Evolutionary conservation across 2,888 invertebrate species (phyloP).

Genomic region (Oligia strigilis): DNA sequence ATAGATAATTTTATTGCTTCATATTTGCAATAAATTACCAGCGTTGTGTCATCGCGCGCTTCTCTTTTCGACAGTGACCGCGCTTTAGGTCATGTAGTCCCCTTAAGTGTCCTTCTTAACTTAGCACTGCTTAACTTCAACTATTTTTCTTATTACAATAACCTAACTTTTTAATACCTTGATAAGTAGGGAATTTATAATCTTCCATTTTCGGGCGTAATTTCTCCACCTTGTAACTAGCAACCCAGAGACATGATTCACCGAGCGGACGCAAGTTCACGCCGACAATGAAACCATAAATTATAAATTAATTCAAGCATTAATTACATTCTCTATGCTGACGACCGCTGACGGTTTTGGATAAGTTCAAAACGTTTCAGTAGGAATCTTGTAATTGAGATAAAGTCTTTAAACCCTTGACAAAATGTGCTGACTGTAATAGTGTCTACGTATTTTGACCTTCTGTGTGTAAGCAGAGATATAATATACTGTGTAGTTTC

Average conservation of each 20-base stretch:
- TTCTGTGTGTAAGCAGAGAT: not conserved
- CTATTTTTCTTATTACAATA: no score
- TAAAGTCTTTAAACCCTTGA: conserved; percentile 10
- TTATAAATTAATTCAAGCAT: conserved; percentile 84
- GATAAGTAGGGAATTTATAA: no score
- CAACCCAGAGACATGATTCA: conserved; percentile 81
- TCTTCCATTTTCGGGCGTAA: not conserved
- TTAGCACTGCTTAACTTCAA: not conserved
- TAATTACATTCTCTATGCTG: conserved; percentile 77
- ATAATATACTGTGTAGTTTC: not conserved
- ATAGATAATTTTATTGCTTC: no score
- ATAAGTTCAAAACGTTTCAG: conserved; percentile 31
- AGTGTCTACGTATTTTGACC: conserved; percentile 15
- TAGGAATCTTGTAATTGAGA: conserved; percentile 6
- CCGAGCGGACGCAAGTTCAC: conserved; percentile 74
- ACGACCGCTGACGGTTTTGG: conserved; percentile 55
- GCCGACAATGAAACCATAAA: conserved; percentile 82
- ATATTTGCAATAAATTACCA: no score
- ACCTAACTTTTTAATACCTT: not conserved
- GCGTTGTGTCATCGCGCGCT: no score
- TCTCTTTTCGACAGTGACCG: no score
- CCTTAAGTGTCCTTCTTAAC: not conserved
- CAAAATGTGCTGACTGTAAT: not conserved
- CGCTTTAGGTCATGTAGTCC: no score
- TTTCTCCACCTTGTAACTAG: conserved; percentile 48